Evolutionary conservation across 2,888 invertebrate genomes (phyloP), one percentile per base, ranked within the genome.

Genomic region (Eupithecia subumbrata): DNA sequence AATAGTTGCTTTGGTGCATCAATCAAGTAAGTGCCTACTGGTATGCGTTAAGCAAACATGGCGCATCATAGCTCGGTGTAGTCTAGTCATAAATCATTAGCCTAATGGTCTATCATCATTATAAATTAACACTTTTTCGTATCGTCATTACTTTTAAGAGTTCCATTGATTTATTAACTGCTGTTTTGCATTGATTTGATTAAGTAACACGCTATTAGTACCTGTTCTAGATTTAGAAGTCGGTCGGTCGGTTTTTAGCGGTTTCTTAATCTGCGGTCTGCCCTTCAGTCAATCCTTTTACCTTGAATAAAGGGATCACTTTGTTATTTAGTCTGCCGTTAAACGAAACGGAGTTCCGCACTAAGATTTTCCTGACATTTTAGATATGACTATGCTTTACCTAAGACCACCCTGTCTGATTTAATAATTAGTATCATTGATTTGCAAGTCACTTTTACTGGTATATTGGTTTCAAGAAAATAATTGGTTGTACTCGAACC

Each of bases 21-120:
- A 73, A 73, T 72, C 67, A 72, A 48, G 67, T 68, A 68, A 67
- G 34, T 67, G 66, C 68, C 56, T 56, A 25, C 30, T 73, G 66
- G 67, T 74, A 69, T 71, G 76, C 45, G 69, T 69, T 74, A 66
- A 77, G 66, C 74, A 72, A 76, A 72, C 76, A 76, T 45, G 43
- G 66, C 69, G 69, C 69, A 69, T 37, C 70, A 56, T 71, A 37
- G n/a, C 45, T 71, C 73, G 56, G 30, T 69, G 40, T 12, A 43
- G 76, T 60, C 73, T 76, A 52, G 40, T 63, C 64, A 40, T 76
- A 67, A 70, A 73, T 76, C 73, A 76, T 76, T 71, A 69, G 45
- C 56, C 40, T 76, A 71, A 76, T 76, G 71, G 64, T 52, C 70
- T 73, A 71, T 71, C 63, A 74, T 71, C 67, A 52, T 52, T 69